phyloP scores from a whole-genome alignment of 1,140 invertebrate genomes.

The Bursaphelenchus mucronatus region DNA sequence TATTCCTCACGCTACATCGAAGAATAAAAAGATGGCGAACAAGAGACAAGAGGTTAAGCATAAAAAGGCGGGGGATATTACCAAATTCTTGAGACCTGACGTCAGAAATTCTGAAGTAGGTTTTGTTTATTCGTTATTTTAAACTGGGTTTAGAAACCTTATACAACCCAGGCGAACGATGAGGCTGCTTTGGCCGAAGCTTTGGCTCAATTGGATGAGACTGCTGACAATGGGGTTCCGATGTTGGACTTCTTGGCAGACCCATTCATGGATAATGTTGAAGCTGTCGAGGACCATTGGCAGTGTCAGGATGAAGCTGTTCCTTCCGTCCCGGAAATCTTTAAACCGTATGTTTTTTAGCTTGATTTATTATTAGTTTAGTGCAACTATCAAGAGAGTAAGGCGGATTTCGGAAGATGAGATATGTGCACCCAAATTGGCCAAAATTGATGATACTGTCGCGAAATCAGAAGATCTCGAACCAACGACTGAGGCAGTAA shows the following conservation, averaged over 20 bases:
- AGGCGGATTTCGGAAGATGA: no score
- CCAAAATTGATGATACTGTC: no score
- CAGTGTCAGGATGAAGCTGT: no score
- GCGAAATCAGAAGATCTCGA: no score
- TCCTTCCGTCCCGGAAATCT: no score
- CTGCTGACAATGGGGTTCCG: background rate
- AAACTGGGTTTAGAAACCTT: background rate
- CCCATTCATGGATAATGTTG: no score
- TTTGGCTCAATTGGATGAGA: background rate
- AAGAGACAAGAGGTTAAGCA: background rate
- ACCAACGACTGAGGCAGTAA: background rate
- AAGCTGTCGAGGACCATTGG: no score
- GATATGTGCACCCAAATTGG: no score
- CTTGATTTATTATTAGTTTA: no score
- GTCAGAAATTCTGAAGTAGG: constrained; percentile 1
- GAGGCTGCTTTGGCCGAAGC: background rate
- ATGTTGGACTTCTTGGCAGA: background rate
- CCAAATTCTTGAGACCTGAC: background rate
- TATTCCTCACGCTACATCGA: constrained; percentile 4
- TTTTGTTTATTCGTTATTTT: background rate
- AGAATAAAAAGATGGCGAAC: constrained; percentile 31
- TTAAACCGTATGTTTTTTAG: no score
- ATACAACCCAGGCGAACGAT: background rate
- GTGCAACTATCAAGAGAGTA: no score
- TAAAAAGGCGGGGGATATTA: background rate